These are phyloP conservation scores for Danio albolineatus DNA, from an alignment of 2,797 vertebrate genomes.

Conservation along the genomic window DNA sequence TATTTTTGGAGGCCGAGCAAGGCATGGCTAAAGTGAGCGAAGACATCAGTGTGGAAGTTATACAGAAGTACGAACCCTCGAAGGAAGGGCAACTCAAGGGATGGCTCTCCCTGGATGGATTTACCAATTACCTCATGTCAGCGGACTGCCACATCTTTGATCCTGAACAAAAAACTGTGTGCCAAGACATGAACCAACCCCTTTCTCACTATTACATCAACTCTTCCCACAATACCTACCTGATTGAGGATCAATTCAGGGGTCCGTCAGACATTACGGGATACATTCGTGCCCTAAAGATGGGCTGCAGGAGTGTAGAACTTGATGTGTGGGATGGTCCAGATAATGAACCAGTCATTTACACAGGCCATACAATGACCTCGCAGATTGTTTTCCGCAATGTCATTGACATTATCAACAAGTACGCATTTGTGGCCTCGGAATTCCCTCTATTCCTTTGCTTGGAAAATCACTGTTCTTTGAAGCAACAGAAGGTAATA, in stretches of 20 bases:
- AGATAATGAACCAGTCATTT: slow-evolving; percentile 95
- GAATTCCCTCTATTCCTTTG: slow-evolving; percentile 95
- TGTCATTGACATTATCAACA: slow-evolving; percentile 95
- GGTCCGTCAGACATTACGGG: slow-evolving; percentile 97
- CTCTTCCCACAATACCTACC: slow-evolving; percentile 96
- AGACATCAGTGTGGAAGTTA: slow-evolving; percentile 93
- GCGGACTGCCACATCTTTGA: slow-evolving; percentile 97
- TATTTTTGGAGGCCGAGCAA: slow-evolving; percentile 98
- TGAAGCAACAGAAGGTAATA: slow-evolving; percentile 96
- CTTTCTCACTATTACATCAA: slow-evolving; percentile 99
- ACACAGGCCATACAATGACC: slow-evolving; percentile 98
- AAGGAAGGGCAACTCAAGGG: slow-evolving; percentile 91
- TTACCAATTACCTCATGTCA: slow-evolving; percentile 97
- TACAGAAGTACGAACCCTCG: slow-evolving; percentile 93
- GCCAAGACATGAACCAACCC: slow-evolving; percentile 97
- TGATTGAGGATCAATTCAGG: slow-evolving; percentile 98
- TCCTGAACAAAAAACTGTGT: slow-evolving; percentile 94
- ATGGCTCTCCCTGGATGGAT: slow-evolving; percentile 96
- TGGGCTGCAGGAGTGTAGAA: slow-evolving; percentile 97
- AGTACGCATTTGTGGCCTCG: slow-evolving; percentile 94
- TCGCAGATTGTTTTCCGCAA: slow-evolving; percentile 96
- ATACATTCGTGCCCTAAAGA: slow-evolving; percentile 96
- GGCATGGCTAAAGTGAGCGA: slow-evolving; percentile 96
- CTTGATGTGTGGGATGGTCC: slow-evolving; percentile 97
- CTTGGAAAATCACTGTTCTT: slow-evolving; percentile 96